A percentile compares a stretch with the other conserved stretches of the same genome.
Evolutionary conservation across 2,797 vertebrate genomes (phyloP).

Genomic region (Pangasius larnaudii): DNA sequence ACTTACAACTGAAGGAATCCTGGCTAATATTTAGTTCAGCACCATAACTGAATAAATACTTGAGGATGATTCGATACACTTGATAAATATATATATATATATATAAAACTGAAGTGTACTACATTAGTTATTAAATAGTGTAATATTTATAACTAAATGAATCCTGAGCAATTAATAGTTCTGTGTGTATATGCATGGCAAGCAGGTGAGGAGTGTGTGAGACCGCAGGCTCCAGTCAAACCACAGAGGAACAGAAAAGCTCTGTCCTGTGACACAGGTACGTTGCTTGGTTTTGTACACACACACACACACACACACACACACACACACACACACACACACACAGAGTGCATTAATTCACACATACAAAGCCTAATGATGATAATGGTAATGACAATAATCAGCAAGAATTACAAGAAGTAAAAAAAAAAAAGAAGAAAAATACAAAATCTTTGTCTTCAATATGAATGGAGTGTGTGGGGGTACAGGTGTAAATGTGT

Average conservation of each 20-base stretch:
- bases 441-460: background rate
- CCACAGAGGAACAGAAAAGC: conserved; percentile 86
- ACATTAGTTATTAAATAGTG: background rate
- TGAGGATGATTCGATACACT: background rate
- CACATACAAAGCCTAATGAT: background rate
- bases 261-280: conserved; percentile 86
- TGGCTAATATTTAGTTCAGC: background rate
- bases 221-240: conserved; percentile 82
- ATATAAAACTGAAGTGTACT: background rate
- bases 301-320: background rate
- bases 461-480: background rate
- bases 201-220: conserved; percentile 74
- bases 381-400: background rate
- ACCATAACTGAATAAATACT: background rate
- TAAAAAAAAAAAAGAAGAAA: background rate
- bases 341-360: background rate
- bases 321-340: background rate
- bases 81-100: too few species aligned
- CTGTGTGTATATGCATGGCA: conserved; percentile 32
- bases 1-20: background rate
- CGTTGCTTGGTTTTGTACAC: background rate
- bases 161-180: background rate
- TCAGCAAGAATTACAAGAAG: background rate
- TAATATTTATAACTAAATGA: conserved; percentile 25
- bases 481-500: background rate